These are phyloP conservation scores for Drosophila eohydei DNA, from an alignment of 2,888 invertebrate species.

Conservation along the genomic window DNA sequence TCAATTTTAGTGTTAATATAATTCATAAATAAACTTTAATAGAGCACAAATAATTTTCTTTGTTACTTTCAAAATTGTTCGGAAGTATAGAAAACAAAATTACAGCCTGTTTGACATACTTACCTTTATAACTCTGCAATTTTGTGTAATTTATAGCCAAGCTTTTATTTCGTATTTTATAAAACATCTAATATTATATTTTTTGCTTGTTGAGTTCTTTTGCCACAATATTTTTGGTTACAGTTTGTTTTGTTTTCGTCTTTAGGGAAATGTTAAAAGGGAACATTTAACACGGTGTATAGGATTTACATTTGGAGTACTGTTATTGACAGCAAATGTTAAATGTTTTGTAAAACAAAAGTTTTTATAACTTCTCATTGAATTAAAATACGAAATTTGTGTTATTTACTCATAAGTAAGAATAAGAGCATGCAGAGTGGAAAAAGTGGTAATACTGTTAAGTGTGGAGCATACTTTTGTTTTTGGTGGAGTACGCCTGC, in stretches of 20 bases:
- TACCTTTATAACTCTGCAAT: not conserved
- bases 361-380: too few relatives aligned
- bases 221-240: not conserved
- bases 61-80: not conserved
- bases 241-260: slow-evolving; percentile 13
- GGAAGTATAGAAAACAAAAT: not conserved
- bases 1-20: slow-evolving; percentile 60
- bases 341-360: not conserved
- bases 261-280: not conserved
- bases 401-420: too few relatives aligned
- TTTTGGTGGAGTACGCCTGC: slow-evolving; percentile 6
- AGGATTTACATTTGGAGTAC: not conserved
- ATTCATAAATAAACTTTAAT: slow-evolving; percentile 49
- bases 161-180: too few relatives aligned
- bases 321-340: slow-evolving; percentile 14
- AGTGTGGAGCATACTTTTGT: slow-evolving; percentile 19
- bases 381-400: not conserved
- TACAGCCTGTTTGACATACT: not conserved
- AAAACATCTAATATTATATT: not conserved
- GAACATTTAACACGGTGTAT: not conserved
- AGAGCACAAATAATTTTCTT: slow-evolving; percentile 19
- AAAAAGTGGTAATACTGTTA: not conserved
- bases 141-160: not conserved
- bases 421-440: not conserved
- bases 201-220: not conserved